Conservation (phyloP, 2,113 vertebrate genomes). For the Passer domesticus region DNA sequence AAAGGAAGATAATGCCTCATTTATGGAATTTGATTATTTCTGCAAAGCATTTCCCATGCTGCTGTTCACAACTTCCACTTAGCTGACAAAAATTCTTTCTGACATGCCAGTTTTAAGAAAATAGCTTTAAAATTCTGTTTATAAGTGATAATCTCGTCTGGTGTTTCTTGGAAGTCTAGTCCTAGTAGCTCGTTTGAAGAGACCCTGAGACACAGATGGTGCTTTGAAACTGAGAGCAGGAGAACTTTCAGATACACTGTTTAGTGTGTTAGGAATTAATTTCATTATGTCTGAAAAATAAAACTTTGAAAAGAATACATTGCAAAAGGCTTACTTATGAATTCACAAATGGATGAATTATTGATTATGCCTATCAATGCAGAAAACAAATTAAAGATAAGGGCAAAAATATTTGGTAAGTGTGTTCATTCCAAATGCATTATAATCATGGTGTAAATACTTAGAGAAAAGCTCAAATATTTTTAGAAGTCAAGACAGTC, state of each 20-base stretch:
- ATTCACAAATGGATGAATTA: constrained; percentile 53
- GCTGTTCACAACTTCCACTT: not conserved
- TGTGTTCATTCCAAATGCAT: not conserved
- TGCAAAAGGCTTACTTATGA: not conserved
- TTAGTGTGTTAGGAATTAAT: not conserved
- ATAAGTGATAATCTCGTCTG: not conserved
- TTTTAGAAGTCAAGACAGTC: not conserved
- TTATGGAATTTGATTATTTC: not conserved
- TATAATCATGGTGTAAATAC: not conserved
- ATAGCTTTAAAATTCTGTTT: not conserved
- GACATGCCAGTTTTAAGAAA: not conserved
- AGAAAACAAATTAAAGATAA: constrained; percentile 47
- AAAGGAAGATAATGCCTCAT: not conserved
- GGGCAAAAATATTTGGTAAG: constrained; percentile 2
- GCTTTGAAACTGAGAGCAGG: constrained; percentile 20
- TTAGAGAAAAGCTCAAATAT: not conserved
- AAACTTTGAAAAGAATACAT: constrained; percentile 13
- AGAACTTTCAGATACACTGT: not conserved
- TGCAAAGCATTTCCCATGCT: not conserved
- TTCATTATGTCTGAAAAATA: constrained; percentile 23
- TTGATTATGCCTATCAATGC: constrained; percentile 20
- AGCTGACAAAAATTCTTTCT: not conserved
- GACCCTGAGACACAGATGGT: not conserved
- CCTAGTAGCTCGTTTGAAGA: not conserved
- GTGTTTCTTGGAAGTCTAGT: not conserved